A percentile compares a stretch with the other conserved stretches of the same genome.
These are phyloP conservation scores for Vimba vimba DNA, from an alignment of 2,113 vertebrate genomes.

Conservation along the genomic window DNA sequence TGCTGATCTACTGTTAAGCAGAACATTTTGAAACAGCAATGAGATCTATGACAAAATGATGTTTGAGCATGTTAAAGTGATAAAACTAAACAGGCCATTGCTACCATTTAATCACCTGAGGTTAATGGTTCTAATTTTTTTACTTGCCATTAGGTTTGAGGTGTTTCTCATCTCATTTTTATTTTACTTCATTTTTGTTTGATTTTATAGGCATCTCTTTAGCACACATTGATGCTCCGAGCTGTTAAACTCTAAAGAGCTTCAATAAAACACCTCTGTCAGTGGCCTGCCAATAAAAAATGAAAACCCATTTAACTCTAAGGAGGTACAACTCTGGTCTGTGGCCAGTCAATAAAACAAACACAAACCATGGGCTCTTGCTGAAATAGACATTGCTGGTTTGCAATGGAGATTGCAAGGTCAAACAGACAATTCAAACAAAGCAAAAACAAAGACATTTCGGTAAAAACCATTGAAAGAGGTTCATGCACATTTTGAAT, in stretches of 20 bases:
- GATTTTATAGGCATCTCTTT: constrained; percentile 68
- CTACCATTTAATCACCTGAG: constrained; percentile 35
- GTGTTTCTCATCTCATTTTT: constrained; percentile 49
- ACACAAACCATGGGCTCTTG: constrained; percentile 59
- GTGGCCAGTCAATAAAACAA: constrained; percentile 77
- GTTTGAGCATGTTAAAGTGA: background rate
- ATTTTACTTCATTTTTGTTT: constrained; percentile 68
- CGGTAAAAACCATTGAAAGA: background rate
- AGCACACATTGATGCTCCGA: constrained; percentile 62
- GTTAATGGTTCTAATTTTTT: constrained; percentile 47
- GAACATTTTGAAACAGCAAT: constrained; percentile 3
- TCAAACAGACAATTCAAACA: constrained; percentile 58
- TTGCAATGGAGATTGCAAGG: constrained; percentile 64
- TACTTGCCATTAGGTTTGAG: constrained; percentile 38
- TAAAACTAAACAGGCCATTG: constrained; percentile 19
- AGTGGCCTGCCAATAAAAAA: constrained; percentile 73
- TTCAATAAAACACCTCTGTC: constrained; percentile 62
- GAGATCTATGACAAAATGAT: constrained; percentile 20
- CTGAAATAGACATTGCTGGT: constrained; percentile 52
- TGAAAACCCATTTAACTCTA: constrained; percentile 72
- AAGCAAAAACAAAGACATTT: constrained; percentile 22
- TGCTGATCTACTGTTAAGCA: background rate
- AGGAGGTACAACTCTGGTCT: constrained; percentile 59
- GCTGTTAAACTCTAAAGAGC: constrained; percentile 74
- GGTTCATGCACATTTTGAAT: background rate